Base-by-base conservation (phyloP, 1,140 invertebrate genomes). In the Macrobrachium rosenbergii region DNA sequence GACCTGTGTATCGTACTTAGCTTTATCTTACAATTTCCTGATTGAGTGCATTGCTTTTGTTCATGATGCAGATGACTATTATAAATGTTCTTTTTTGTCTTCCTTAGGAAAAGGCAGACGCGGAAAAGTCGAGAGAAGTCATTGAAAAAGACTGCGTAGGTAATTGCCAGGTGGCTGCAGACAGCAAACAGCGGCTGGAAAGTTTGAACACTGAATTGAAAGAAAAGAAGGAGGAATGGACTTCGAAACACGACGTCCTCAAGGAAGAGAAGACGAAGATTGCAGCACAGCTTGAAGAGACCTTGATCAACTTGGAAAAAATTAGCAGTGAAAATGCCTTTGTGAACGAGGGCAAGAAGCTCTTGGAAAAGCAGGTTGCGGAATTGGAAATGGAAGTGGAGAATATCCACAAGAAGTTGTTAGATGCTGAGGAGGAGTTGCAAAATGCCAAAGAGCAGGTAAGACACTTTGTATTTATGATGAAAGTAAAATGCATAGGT, bases 231-330 rank as follows among this genome's bases (percentile, higher is more conserved):
- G 73, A 83, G 17, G 81, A 89, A 37, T n/a, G 69, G 64, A 87
- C 90, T 7, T 80, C 83, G 67, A 89, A 91, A 72, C 83, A 91
- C 28, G 89, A 92, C 63, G 83, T 78, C n/a, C 90, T 91, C 59
- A 82, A 82, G 6, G 86, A 89, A n/a, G 90, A 89, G 58, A 77
- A 82, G 59, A 45, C 80, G 11, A 37, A 87, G 14, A 72, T 86
- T 14, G 89, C 88, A 72, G 79, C 19, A 43, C 75, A 90, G 72
- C 78, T 88, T 23, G 85, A 81, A 58, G 90, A 91, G n/a, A 88
- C 89, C 78, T 80, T 88, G 52, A 75, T 80, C 12, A 83, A 69
- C 12, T n/a, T 87, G 43, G 84, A 84, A 73, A 83, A 75, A 19
- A 23, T 67, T 43, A 21, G 62, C 10, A 73, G 43, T 37, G 84